Conservation (phyloP, 2,113 vertebrate species). For the Vireo altiloquus region DNA sequence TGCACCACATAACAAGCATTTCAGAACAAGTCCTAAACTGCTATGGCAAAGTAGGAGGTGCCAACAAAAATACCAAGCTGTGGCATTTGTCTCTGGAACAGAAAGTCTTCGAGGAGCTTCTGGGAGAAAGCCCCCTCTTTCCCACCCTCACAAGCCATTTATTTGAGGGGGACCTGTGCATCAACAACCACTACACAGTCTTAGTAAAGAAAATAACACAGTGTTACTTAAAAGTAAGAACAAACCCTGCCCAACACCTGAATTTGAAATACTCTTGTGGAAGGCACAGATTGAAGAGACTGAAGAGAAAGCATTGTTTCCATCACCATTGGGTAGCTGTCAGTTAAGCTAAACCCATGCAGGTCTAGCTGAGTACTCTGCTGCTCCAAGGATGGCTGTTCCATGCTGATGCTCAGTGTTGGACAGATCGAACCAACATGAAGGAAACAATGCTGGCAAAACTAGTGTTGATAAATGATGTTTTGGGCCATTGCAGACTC, state of each 20-base stretch:
- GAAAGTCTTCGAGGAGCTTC: conserved; percentile 50
- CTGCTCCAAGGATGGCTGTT: background rate
- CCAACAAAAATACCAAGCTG: background rate
- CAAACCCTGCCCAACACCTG: background rate
- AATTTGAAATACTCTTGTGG: background rate
- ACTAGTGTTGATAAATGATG: background rate
- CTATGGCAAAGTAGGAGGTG: background rate
- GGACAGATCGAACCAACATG: background rate
- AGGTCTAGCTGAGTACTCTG: background rate
- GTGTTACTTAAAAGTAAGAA: conserved; percentile 42
- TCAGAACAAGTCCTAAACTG: conserved; percentile 19
- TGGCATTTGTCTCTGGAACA: conserved; percentile 32
- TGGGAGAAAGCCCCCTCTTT: conserved; percentile 38
- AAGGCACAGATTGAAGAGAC: background rate
- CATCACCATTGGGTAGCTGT: background rate
- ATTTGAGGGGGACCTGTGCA: conserved; percentile 6
- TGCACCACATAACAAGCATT: background rate
- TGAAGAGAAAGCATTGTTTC: background rate
- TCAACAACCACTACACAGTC: conserved; percentile 56
- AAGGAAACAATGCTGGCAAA: background rate
- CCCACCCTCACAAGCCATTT: conserved; percentile 49
- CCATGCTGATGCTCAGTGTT: background rate
- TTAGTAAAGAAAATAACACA: conserved; percentile 48
- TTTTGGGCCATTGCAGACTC: background rate
- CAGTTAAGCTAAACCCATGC: background rate